These are phyloP conservation scores for Beris morrisii DNA, from an alignment of 2,888 invertebrate genomes.

Conservation along the genomic window DNA sequence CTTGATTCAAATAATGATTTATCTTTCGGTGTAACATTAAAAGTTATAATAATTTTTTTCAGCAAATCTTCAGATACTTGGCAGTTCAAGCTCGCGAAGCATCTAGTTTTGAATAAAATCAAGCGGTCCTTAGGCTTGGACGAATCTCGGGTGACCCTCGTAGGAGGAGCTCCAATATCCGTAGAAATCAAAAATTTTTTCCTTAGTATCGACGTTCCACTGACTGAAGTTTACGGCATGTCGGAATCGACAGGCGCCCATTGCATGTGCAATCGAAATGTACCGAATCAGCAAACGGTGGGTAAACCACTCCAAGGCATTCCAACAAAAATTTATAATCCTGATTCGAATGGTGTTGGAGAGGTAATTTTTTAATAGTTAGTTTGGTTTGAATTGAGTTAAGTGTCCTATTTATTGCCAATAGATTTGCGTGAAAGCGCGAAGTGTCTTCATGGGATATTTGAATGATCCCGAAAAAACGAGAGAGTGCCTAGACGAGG, in stretches of 20 bases:
- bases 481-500: slow-evolving; percentile 70
- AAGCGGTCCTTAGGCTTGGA: slow-evolving; percentile 75
- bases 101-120: slow-evolving; percentile 73
- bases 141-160: slow-evolving; percentile 65
- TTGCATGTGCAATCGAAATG: slow-evolving; percentile 60
- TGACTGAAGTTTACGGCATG: slow-evolving; percentile 86
- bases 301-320: slow-evolving; percentile 68
- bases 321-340: slow-evolving; percentile 66
- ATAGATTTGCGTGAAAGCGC: slow-evolving; percentile 76
- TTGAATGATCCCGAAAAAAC: slow-evolving; percentile 73
- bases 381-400: neutral
- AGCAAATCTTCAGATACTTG: slow-evolving; percentile 57
- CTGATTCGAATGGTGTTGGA: slow-evolving; percentile 70
- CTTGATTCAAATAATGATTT: too few relatives aligned
- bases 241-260: slow-evolving; percentile 80
- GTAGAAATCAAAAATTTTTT: slow-evolving; percentile 82
- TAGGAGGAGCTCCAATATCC: slow-evolving; percentile 83
- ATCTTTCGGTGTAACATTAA: too few relatives aligned
- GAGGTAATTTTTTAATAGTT: slow-evolving; percentile 55
- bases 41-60: too few relatives aligned
- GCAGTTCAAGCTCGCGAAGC: slow-evolving; percentile 72
- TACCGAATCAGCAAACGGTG: slow-evolving; percentile 67
- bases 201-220: slow-evolving; percentile 76
- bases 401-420: neutral
- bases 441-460: slow-evolving; percentile 93